phyloP scores from a whole-genome alignment of 2,797 vertebrate genomes.

The Gadopsis bispinosus region DNA sequence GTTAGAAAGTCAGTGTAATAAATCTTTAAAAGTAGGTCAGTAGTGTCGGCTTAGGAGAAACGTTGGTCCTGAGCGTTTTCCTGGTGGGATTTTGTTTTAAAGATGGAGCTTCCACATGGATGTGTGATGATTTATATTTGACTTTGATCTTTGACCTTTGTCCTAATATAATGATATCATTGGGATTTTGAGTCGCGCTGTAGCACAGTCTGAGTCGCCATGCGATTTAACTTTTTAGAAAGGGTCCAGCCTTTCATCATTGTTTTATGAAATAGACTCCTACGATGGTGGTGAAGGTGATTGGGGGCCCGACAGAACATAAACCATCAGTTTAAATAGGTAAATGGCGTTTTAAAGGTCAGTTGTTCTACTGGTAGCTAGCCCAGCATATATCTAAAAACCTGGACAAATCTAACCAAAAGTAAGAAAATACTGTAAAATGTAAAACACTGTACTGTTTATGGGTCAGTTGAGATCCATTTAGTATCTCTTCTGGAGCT shows the following conservation, averaged over 20 bases:
- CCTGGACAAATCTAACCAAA: not conserved
- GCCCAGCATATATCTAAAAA: not conserved
- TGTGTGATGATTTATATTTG: conserved; percentile 19
- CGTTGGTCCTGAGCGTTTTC: conserved; percentile 12
- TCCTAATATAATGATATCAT: conserved; percentile 11
- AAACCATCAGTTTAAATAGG: not conserved
- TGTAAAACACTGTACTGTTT: not conserved
- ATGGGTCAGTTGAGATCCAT: too few relatives aligned
- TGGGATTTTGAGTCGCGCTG: not conserved
- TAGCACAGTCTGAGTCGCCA: not conserved
- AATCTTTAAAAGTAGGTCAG: conserved; percentile 64
- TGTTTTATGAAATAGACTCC: not conserved
- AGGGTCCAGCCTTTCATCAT: not conserved
- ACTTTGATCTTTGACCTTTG: conserved; percentile 39
- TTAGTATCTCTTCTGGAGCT: not conserved
- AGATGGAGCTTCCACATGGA: conserved; percentile 10
- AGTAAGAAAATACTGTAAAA: not conserved
- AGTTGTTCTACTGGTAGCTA: not conserved
- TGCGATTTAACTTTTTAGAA: not conserved
- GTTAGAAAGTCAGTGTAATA: conserved; percentile 55
- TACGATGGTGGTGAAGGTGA: not conserved
- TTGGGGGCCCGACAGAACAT: not conserved
- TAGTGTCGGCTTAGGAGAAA: conserved; percentile 16
- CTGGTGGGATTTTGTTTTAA: conserved; percentile 17
- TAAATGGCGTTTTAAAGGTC: not conserved